These are phyloP conservation scores for Empidonax traillii DNA, from an alignment of 2,113 vertebrate species.

Conservation along the genomic window DNA sequence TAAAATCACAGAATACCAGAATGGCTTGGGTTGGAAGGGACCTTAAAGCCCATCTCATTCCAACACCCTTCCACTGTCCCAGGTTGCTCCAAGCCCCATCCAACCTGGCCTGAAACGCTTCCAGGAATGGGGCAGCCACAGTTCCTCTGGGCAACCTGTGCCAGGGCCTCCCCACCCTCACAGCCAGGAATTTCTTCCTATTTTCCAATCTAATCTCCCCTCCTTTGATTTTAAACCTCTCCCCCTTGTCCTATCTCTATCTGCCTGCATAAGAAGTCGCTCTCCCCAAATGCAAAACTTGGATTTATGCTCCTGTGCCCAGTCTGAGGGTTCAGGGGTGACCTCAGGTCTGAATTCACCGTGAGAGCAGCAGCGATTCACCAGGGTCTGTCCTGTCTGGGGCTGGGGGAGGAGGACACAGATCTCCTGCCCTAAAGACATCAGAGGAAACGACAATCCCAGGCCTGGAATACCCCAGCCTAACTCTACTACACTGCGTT, in stretches of 20 bases:
- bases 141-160: neutral
- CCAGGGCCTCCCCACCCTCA: neutral
- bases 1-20: neutral
- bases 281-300: neutral
- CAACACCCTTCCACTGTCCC: neutral
- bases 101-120: neutral
- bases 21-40: neutral
- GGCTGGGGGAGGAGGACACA: neutral
- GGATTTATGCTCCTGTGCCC: neutral
- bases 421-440: neutral
- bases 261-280: neutral
- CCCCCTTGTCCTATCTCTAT: neutral
- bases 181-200: neutral
- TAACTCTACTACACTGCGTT: fast-evolving
- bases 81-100: neutral
- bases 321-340: neutral
- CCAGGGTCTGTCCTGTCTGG: neutral
- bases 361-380: fast-evolving
- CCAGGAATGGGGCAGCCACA: neutral
- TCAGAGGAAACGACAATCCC: neutral
- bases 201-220: neutral
- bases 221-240: neutral
- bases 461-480: neutral
- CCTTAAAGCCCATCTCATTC: neutral
- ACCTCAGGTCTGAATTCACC: neutral